These are phyloP conservation scores for Galaxias olidus DNA, from an alignment of 2,797 vertebrate genomes.

Conservation along the genomic window DNA sequence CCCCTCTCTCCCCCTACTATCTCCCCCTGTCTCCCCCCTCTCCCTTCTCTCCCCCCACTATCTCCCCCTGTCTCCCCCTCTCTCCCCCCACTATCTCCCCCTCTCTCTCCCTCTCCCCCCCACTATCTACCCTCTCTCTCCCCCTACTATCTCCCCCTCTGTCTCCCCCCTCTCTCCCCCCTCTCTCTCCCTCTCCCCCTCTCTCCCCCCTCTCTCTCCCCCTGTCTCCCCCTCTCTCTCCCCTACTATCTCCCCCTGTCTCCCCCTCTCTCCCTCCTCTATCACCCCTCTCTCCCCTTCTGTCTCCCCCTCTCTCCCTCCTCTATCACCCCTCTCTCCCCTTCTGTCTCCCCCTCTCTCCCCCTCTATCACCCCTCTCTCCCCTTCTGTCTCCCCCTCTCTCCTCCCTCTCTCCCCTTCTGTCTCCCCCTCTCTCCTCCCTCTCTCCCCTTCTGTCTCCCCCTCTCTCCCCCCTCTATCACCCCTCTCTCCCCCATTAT, in stretches of 20 bases:
- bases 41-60: neutral
- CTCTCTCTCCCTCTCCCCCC: neutral
- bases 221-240: neutral
- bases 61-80: constrained; percentile 1
- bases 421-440: neutral
- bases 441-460: neutral
- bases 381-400: neutral
- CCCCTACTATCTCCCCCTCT: no score
- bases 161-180: neutral
- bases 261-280: no score
- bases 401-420: neutral
- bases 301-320: neutral
- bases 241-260: no score
- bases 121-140: neutral
- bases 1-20: constrained; percentile 8
- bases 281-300: no score
- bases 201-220: neutral
- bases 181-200: neutral
- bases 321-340: constrained; percentile 6
- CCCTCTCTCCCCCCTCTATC: neutral
- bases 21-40: constrained; percentile 15
- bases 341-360: neutral
- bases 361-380: neutral
- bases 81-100: neutral
- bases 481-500: neutral